These are phyloP conservation scores for Erpobdella octoculata DNA, from an alignment of 2,888 invertebrate genomes.

Conservation along the genomic window DNA sequence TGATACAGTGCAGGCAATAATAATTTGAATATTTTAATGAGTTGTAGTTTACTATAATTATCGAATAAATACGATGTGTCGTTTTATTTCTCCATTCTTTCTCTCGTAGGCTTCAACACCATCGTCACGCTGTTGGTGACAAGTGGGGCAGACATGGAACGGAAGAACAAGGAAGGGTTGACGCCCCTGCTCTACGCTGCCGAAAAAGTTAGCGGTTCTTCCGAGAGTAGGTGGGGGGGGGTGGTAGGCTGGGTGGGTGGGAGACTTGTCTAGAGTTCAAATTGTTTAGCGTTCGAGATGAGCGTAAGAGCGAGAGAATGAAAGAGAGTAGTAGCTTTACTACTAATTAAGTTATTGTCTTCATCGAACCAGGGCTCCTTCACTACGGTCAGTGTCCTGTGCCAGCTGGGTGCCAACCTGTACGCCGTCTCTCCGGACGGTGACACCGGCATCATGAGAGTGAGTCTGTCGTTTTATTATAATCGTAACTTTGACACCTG, in stretches of 20 bases:
- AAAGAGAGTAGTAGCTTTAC: neutral
- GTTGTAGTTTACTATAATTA: neutral
- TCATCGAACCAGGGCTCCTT: constrained; percentile 4
- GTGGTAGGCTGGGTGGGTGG: neutral
- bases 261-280: neutral
- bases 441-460: constrained; percentile 15
- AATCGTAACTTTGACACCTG: neutral
- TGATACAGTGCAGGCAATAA: neutral
- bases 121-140: constrained; percentile 45
- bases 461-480: neutral
- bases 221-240: neutral
- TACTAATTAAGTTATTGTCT: neutral
- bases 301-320: neutral
- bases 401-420: constrained; percentile 14
- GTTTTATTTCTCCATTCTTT: neutral
- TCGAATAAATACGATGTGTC: neutral
- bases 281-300: neutral
- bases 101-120: constrained; percentile 42
- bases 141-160: constrained; percentile 46
- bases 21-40: neutral
- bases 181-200: constrained; percentile 49
- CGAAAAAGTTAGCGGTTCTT: constrained; percentile 38
- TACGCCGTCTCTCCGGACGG: neutral
- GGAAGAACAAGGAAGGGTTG: constrained; percentile 43
- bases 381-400: constrained; percentile 2